Percentiles rank a stretch among this genome's conserved stretches.
Conservation (phyloP, 2,888 invertebrate species). For the Pyralis farinalis region DNA sequence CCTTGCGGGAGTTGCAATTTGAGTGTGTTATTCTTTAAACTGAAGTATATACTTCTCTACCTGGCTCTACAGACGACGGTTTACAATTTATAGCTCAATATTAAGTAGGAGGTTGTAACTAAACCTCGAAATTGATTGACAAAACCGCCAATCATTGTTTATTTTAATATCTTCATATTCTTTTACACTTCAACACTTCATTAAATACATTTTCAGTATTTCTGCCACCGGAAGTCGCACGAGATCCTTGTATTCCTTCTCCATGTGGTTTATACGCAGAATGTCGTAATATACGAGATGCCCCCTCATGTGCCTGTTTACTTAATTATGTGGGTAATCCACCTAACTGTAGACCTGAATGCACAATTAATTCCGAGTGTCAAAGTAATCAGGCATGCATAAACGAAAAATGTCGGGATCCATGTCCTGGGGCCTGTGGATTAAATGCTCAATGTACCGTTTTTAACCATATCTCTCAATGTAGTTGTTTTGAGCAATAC, state of each 20-base stretch:
- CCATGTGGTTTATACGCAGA: conserved; percentile 85
- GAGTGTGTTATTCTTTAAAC: too few relatives aligned
- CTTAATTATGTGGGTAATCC: conserved; percentile 82
- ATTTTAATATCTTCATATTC: too few relatives aligned
- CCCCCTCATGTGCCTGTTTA: conserved; percentile 82
- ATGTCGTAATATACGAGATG: conserved; percentile 79
- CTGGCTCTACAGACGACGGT: too few relatives aligned
- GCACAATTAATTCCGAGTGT: conserved; percentile 86
- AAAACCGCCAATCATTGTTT: too few relatives aligned
- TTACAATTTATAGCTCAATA: too few relatives aligned
- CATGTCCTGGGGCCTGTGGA: conserved; percentile 86
- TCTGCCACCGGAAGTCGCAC: conserved; percentile 39
- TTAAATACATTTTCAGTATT: conserved; percentile 55
- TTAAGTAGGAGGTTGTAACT: too few relatives aligned
- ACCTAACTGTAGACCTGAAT: conserved; percentile 86
- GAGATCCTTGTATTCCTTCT: conserved; percentile 84
- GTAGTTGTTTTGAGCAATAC: conserved; percentile 78
- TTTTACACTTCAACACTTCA: too few relatives aligned
- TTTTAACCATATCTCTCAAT: conserved; percentile 83
- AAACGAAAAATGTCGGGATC: conserved; percentile 83
- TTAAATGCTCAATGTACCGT: conserved; percentile 79
- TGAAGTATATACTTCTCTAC: too few relatives aligned
- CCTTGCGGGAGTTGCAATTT: too few relatives aligned
- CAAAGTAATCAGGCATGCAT: conserved; percentile 84
- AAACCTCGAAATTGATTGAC: too few relatives aligned